phyloP scores from a whole-genome alignment of 2,797 vertebrate species.

The Hozukius guyotensis region DNA sequence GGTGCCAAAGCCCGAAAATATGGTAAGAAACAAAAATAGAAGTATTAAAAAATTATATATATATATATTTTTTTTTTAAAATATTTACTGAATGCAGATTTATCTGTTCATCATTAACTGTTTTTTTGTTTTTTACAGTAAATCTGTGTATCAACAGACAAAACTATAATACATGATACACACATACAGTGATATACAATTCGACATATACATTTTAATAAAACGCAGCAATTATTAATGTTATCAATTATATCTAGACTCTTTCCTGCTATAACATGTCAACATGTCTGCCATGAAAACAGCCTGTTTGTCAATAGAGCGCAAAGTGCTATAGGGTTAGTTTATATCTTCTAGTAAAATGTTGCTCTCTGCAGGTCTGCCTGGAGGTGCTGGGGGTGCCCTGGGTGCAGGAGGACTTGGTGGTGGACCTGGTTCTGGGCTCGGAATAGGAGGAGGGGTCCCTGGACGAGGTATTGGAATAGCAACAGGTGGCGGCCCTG shows the following conservation, averaged over 20 bases:
- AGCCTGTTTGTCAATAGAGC: background rate
- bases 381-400: conserved; percentile 63
- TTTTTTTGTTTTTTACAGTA: background rate
- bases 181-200: background rate
- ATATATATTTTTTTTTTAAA: background rate
- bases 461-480: conserved; percentile 55
- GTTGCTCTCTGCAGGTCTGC: conserved; percentile 38
- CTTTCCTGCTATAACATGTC: background rate
- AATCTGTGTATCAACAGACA: background rate
- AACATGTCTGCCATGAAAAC: background rate
- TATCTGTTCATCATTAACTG: background rate
- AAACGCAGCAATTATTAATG: background rate
- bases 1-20: conserved; percentile 82
- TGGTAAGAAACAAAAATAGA: conserved; percentile 62
- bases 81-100: background rate
- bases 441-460: conserved; percentile 63
- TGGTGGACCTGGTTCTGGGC: conserved; percentile 53
- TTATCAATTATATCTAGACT: background rate
- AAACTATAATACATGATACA: background rate
- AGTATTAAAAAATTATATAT: background rate
- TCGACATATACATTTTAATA: background rate
- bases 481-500: conserved; percentile 61
- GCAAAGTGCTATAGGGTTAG: too few relatives aligned
- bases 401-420: conserved; percentile 64
- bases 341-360: background rate